Conservation (phyloP, 2,888 invertebrate genomes). For the Chelonus formosanus region DNA sequence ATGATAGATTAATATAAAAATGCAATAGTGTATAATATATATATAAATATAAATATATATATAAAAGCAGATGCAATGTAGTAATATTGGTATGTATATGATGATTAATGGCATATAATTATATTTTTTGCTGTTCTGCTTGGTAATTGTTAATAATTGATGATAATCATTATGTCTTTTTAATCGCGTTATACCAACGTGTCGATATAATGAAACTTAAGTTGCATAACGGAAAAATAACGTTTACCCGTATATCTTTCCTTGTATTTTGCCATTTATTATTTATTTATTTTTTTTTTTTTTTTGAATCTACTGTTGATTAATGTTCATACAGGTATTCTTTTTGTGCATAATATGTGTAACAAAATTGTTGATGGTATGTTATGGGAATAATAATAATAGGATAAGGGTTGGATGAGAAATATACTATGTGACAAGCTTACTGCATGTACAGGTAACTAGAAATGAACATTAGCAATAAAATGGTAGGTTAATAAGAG, state of each 20-base stretch:
- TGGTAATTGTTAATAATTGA: slow-evolving; percentile 63
- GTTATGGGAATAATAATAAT: no score
- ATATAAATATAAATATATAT: slow-evolving; percentile 3
- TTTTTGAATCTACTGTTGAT: neutral
- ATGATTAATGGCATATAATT: slow-evolving; percentile 61
- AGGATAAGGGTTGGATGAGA: no score
- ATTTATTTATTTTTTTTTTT: neutral
- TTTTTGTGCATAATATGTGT: no score
- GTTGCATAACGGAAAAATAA: slow-evolving; percentile 49
- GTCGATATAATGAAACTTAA: slow-evolving; percentile 37
- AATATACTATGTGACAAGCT: no score
- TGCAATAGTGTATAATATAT: slow-evolving; percentile 38
- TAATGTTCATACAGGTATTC: no score
- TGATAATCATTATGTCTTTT: slow-evolving; percentile 60
- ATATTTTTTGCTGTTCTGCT: slow-evolving; percentile 55
- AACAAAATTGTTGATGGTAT: no score
- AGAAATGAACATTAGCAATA: no score
- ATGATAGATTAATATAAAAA: no score
- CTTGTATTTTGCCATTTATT: slow-evolving; percentile 5
- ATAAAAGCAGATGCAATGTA: neutral
- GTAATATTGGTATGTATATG: neutral
- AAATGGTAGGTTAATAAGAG: neutral
- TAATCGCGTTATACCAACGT: slow-evolving; percentile 54
- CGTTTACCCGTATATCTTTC: slow-evolving; percentile 30
- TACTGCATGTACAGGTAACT: no score